Conservation (phyloP, 2,797 vertebrate genomes). For the Ctenochaetus hawaiiensis region DNA sequence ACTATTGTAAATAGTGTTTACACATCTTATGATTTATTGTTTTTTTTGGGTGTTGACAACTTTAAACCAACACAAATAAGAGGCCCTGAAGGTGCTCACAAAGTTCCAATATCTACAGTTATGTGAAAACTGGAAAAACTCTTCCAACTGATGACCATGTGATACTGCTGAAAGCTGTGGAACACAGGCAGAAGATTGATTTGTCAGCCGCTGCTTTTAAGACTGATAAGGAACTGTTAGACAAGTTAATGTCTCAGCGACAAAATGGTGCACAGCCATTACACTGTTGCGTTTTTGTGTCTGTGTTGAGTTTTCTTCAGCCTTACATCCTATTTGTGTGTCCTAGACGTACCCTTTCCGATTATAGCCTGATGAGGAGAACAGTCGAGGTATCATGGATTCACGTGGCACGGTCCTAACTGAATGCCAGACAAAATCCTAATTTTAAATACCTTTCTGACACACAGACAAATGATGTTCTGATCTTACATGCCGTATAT, state of each 20-base stretch:
- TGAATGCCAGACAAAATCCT: neutral
- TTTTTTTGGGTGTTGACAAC: neutral
- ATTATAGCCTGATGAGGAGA: conserved; percentile 4
- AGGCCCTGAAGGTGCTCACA: too few relatives aligned
- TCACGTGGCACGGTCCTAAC: neutral
- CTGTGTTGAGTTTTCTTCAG: neutral
- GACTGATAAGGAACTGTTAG: neutral
- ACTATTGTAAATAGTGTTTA: neutral
- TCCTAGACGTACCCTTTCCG: conserved; percentile 21
- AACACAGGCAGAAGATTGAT: neutral
- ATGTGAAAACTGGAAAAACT: too few relatives aligned
- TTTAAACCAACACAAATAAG: too few relatives aligned
- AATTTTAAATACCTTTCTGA: neutral
- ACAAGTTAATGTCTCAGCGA: neutral
- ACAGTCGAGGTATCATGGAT: neutral
- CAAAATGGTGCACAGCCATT: neutral
- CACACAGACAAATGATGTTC: neutral
- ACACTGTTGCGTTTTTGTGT: neutral
- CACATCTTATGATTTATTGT: neutral
- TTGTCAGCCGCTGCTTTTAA: neutral
- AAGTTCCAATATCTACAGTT: too few relatives aligned
- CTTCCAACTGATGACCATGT: too few relatives aligned
- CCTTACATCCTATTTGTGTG: conserved; percentile 7
- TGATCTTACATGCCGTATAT: neutral
- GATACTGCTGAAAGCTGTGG: too few relatives aligned